Evolutionary conservation across 2,797 vertebrate genomes (phyloP).

Genomic region (Dallia pectoralis): DNA sequence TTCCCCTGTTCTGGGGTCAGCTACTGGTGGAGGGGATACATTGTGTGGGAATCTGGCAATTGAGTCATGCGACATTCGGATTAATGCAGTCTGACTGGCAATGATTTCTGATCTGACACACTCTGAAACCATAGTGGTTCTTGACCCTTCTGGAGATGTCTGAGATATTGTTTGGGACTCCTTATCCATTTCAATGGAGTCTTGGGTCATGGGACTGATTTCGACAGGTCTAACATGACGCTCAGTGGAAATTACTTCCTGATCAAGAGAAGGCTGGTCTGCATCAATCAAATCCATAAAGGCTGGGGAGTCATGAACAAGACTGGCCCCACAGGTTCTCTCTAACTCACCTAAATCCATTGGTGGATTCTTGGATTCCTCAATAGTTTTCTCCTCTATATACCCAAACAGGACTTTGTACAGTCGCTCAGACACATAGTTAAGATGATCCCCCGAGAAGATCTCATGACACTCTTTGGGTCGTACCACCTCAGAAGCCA

Average conservation of each 20-base stretch:
- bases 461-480: conserved; percentile 35
- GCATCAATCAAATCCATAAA: conserved; percentile 23
- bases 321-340: conserved; percentile 6
- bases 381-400: conserved; percentile 35
- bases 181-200: conserved; percentile 4
- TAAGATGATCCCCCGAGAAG: conserved; percentile 54
- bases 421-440: conserved; percentile 66
- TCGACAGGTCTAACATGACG: conserved; percentile 22
- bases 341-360: conserved; percentile 30
- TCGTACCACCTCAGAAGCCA: background rate
- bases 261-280: conserved; percentile 26
- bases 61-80: conserved; percentile 60
- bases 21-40: conserved; percentile 16
- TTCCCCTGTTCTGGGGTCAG: conserved; percentile 22
- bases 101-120: conserved; percentile 19
- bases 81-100: conserved; percentile 19
- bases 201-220: conserved; percentile 12
- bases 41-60: conserved; percentile 23
- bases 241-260: conserved; percentile 20
- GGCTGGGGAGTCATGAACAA: conserved; percentile 25
- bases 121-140: conserved; percentile 19
- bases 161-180: conserved; percentile 20
- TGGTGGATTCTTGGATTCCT: conserved; percentile 29
- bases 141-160: conserved; percentile 19
- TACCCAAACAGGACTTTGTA: conserved; percentile 70